Evolutionary conservation across 30 jellyfish, hydroid and myxozoan genomes (phyloP), one percentile per base, ranked within the genome.

Genomic region (Mastigias papua): DNA sequence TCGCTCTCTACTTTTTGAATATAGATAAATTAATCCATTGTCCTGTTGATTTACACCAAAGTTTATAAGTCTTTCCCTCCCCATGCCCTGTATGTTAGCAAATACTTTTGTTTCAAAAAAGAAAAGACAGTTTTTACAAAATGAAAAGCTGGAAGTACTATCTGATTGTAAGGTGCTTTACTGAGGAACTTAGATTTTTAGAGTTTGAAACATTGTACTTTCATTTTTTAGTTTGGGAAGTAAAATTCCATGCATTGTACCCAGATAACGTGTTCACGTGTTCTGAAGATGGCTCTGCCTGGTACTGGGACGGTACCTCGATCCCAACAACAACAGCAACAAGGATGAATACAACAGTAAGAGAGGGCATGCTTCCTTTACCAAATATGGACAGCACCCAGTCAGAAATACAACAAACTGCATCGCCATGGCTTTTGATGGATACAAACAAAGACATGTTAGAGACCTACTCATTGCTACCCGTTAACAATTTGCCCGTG

Each of bases 241-340:
- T 94, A 7, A 77, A 89, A 65, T 94, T 94, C 74, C 99, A 94
- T 76, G 92, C 97, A 1, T 65, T 60, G 69, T 64, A 87, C 68
- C 97, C 99, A 26, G 99, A 94, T 75, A 94, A 94, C 76, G 51
- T 94, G 93, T 94, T 94, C 75, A 94, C 99, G 27, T 94, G 97
- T 61, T 94, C 99, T 13, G 96, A 94, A 68, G 99, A 94, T 70
- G 99, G 99, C 34, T 89, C 99, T 20, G 81, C 92, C 25, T 94
- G 99, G 99, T 94, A 82, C 87, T 94, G 99, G 99, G 97, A 90
- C 73, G 99, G 99, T 9, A 25, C 99, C 30, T 85, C 99, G n/a
- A 84, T 90, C 75, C 70, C 73, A 28, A 72, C 58, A 29, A 31
- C 89, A 69, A 21, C 75, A 37, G n/a, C n/a, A n/a, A n/a, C n/a